Base-by-base conservation (phyloP, 2,888 invertebrate genomes). In the Nezara viridula region DNA sequence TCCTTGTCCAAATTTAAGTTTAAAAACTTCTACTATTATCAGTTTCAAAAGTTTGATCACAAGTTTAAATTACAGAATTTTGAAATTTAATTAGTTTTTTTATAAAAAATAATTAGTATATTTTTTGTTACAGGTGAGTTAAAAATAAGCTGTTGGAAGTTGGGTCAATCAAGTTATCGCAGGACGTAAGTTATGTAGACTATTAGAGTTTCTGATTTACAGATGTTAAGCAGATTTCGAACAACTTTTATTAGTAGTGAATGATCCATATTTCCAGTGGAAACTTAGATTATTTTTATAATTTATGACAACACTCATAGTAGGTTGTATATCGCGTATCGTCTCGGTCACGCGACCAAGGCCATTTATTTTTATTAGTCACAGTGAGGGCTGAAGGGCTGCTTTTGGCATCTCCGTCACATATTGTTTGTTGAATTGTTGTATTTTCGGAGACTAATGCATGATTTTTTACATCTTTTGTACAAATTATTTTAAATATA, bases 71-170 rank as follows among this genome's bases (percentile, higher is more conserved):
- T 7, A 52, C 52, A 52, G 2, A 21, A 24, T 24, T 52, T 52
- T 24, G 6, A 52, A 21, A 52, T 27, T 27, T 12, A 27, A n/a
- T 60, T 27, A n/a, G 0, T 32, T 66, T 14, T 66, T 16, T n/a
- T n/a, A n/a, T n/a, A n/a, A n/a, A n/a, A n/a, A n/a, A n/a, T n/a
- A n/a, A n/a, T n/a, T n/a, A n/a, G 27, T 4, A 32, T 66, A 66
- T 16, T 27, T 55, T 66, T 66, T 66, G 66, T 66, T 66, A 32
- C 32, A 66, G 66, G 66, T 66, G 66, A 66, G 66, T 66, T 27
- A 3, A 66, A 27, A 32, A n/a, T n/a, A n/a, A 44, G 44, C 44
- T 7, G 27, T 32, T 16, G n/a, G n/a, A 24, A 9, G n/a, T n/a
- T 55, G 24, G 6, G 1, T 32, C 16, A 0, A 32, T 16, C 14